Evolutionary conservation across 2,888 invertebrate genomes (phyloP).

Genomic region (Chelonus formosanus): DNA sequence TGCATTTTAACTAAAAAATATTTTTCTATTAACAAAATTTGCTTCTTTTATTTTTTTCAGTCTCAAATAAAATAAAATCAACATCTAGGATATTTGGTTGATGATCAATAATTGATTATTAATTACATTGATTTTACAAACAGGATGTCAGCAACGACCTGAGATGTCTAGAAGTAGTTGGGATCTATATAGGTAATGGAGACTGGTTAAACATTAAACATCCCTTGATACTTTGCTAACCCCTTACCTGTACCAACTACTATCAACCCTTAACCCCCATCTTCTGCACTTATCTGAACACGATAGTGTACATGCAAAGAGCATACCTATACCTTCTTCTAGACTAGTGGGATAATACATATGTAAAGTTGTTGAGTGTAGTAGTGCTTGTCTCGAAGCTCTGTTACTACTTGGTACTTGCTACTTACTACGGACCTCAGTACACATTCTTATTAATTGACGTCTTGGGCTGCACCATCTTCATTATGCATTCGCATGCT

Average conservation of each 20-base stretch:
- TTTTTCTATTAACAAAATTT: too few relatives aligned
- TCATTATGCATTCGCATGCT: conserved; percentile 56
- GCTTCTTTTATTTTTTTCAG: too few relatives aligned
- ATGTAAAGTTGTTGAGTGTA: conserved; percentile 5
- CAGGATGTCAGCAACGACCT: too few relatives aligned
- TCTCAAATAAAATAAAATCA: too few relatives aligned
- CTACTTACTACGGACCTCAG: conserved; percentile 49
- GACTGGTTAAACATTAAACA: conserved; percentile 64
- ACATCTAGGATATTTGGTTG: too few relatives aligned
- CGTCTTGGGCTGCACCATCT: conserved; percentile 49
- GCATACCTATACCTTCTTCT: too few relatives aligned
- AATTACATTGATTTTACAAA: too few relatives aligned
- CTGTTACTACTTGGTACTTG: conserved; percentile 9
- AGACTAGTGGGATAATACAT: too few relatives aligned
- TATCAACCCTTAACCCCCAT: conserved; percentile 45
- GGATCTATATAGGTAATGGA: conserved; percentile 54
- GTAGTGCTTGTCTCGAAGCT: conserved; percentile 2
- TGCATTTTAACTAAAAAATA: too few relatives aligned
- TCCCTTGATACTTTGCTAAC: conserved; percentile 62
- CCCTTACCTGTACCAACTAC: conserved; percentile 40
- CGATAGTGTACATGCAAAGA: too few relatives aligned
- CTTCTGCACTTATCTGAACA: neutral
- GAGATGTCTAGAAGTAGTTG: too few relatives aligned
- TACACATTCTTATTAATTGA: conserved; percentile 65
- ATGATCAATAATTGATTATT: too few relatives aligned